These are phyloP conservation scores for Cryptocephalus primarius DNA, from an alignment of 2,888 invertebrate genomes.

Conservation along the genomic window DNA sequence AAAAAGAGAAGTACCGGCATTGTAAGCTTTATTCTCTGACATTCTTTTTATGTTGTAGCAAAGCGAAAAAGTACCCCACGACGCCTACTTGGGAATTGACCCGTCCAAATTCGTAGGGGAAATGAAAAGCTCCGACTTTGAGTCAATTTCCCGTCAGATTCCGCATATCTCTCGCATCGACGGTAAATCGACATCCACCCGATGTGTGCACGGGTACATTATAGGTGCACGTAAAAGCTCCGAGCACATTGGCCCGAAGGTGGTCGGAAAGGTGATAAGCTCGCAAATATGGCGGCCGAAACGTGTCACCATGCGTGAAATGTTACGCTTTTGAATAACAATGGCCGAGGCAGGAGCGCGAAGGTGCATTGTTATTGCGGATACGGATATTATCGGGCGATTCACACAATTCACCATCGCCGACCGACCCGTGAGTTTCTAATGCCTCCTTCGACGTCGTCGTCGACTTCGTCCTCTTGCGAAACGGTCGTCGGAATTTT, in stretches of 20 bases:
- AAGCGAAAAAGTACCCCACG: too few relatives aligned
- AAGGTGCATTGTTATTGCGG: not conserved
- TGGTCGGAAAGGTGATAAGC: conserved; percentile 14
- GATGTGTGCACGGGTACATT: not conserved
- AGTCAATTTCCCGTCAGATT: not conserved
- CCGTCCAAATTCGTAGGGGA: too few relatives aligned
- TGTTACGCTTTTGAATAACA: conserved; percentile 35
- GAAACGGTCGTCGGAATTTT: too few relatives aligned
- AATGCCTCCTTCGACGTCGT: too few relatives aligned
- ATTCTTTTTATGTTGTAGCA: too few relatives aligned
- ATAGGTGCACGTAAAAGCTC: not conserved
- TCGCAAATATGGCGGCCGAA: conserved; percentile 29
- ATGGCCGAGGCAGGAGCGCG: conserved; percentile 21
- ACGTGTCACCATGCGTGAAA: conserved; percentile 34
- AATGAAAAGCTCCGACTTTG: not conserved
- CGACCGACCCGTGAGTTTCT: too few relatives aligned
- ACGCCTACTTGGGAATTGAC: too few relatives aligned
- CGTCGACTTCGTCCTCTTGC: too few relatives aligned
- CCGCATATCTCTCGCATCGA: not conserved
- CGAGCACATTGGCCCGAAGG: not conserved
- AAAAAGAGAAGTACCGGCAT: too few relatives aligned
- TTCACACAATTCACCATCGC: not conserved
- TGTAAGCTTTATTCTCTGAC: too few relatives aligned
- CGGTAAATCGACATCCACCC: not conserved
- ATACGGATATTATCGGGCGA: not conserved